Base-by-base conservation (phyloP, 2,888 invertebrate genomes). In the Lamproptera curius region DNA sequence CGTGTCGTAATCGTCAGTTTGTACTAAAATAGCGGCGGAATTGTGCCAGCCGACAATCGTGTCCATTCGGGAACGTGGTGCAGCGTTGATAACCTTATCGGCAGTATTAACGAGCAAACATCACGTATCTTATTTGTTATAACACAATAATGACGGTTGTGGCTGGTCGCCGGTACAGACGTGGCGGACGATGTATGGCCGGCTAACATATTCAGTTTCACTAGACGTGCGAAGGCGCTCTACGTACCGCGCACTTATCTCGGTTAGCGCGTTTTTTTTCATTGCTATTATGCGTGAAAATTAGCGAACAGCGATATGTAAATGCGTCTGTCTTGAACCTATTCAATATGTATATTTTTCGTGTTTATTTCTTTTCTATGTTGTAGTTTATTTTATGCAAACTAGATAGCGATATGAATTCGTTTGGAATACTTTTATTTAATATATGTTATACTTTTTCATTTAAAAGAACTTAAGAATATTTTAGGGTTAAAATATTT, bases 21-120 rank as follows among this genome's bases (percentile, higher is more conserved):
- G 11, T 14, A 42, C 23, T 31, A 26, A 38, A 38, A 44, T 41
- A 16, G 3, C 20, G 28, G 51, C 26, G 55, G 55, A 51, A 44
- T 47, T 51, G 42, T 26, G 50, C 28, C 41, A 35, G 13, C 43
- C 33, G 37, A 34, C 52, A 42, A 56, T 60, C 59, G 54, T 53
- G 53, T 47, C 16, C 39, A 50, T 53, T 38, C 46, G 35, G 39
- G 52, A 50, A 45, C 51, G 50, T 53, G 48, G 45, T 42, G 36
- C 54, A 37, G n/a, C 23, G 50, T 70, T 73, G 84, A 84, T 85
- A 84, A 71, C 69, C 63, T 76, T 84, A 84, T 84, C 85, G 67
- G 62, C 60, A 61, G 65, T 73, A 80, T 81, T 77, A 78, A 71
- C 73, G 65, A 78, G 80, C 76, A 78, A 80, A 83, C 76, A 80